Evolutionary conservation across 2,797 vertebrate species (phyloP).

Genomic region (Melanotaenia boesemani): DNA sequence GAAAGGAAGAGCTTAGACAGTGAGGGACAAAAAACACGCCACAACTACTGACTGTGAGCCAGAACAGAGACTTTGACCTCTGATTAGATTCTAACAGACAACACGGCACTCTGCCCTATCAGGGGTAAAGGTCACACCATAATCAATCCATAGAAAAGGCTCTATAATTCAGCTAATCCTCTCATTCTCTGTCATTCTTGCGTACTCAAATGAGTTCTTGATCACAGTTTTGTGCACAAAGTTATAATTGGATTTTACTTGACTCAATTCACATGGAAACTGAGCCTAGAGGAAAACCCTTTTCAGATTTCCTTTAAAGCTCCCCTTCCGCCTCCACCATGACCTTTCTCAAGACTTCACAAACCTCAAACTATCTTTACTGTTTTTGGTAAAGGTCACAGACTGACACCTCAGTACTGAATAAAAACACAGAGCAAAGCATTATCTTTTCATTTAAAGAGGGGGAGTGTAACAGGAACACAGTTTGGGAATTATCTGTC

Average conservation of each 20-base stretch:
- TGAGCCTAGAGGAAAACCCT: conserved; percentile 18
- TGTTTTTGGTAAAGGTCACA: conserved; percentile 63
- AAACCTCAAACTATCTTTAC: conserved; percentile 37
- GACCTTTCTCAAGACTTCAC: conserved; percentile 53
- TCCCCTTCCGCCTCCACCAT: background rate
- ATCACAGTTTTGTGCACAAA: conserved; percentile 31
- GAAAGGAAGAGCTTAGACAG: conserved; percentile 44
- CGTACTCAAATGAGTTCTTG: conserved; percentile 22
- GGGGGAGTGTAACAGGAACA: background rate
- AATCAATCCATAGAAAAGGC: conserved; percentile 51
- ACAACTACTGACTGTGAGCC: conserved; percentile 45
- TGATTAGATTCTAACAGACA: conserved; percentile 81
- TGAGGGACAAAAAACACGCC: conserved; percentile 51
- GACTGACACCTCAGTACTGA: conserved; percentile 13
- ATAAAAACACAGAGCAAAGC: conserved; percentile 9
- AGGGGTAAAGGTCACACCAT: conserved; percentile 76
- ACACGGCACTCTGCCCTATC: conserved; percentile 70
- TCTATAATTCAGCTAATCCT: conserved; percentile 33
- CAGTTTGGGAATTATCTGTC: background rate
- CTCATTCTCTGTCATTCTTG: conserved; percentile 33
- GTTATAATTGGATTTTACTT: conserved; percentile 25
- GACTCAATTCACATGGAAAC: conserved; percentile 28
- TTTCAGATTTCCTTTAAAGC: conserved; percentile 3
- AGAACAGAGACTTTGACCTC: conserved; percentile 81
- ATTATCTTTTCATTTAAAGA: background rate